A percentile compares a stretch with the other conserved stretches of the same genome.
These are phyloP conservation scores for Eurois occulta DNA, from an alignment of 2,888 invertebrate genomes.

Conservation along the genomic window DNA sequence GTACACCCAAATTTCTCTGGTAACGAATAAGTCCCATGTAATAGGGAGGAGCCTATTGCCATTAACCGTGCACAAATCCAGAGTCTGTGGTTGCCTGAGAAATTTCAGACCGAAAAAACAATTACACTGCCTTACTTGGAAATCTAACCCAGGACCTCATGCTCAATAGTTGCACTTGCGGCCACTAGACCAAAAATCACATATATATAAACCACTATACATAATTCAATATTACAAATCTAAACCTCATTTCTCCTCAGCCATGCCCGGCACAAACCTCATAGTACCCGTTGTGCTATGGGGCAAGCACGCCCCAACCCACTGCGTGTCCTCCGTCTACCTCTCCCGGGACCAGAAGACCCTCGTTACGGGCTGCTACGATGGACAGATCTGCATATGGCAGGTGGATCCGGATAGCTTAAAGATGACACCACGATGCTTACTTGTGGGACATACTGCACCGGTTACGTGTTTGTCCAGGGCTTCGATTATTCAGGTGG, in stretches of 20 bases:
- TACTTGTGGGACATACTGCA: constrained; percentile 98
- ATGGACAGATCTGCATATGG: constrained; percentile 99
- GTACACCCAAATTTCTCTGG: background rate
- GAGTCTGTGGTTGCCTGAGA: background rate
- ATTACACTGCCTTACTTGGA: background rate
- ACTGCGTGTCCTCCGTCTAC: constrained; percentile 98
- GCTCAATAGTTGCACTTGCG: background rate
- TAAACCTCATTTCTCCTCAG: constrained; percentile 59
- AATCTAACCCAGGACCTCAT: background rate
- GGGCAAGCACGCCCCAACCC: constrained; percentile 99
- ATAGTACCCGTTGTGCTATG: constrained; percentile 99
- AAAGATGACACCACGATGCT: constrained; percentile 97
- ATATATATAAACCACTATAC: too few relatives aligned
- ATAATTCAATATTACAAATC: too few relatives aligned
- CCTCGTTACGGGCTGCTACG: constrained; percentile 98
- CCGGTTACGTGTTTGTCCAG: constrained; percentile 97
- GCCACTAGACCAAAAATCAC: background rate
- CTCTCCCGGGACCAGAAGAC: constrained; percentile 97
- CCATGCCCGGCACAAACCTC: constrained; percentile 95
- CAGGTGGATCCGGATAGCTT: constrained; percentile 93
- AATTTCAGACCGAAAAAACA: background rate
- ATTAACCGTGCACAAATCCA: background rate
- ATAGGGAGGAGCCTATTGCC: background rate
- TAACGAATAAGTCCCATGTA: background rate
- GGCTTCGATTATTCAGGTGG: constrained; percentile 92